These are phyloP conservation scores for Chrysodeixis includens DNA, from an alignment of 2,888 invertebrate genomes.

Conservation along the genomic window DNA sequence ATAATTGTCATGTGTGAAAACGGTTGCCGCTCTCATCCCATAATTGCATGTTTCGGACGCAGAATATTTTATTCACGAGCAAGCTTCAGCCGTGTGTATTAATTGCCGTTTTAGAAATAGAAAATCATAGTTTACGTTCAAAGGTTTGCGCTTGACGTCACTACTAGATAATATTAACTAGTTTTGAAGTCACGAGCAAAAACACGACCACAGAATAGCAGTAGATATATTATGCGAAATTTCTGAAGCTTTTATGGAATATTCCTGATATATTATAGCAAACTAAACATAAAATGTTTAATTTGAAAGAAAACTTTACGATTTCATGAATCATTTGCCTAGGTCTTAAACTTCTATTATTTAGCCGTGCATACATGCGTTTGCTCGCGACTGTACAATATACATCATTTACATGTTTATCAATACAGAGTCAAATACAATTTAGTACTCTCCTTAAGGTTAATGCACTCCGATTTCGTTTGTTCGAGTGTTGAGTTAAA, in stretches of 20 bases:
- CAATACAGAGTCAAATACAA: conserved; percentile 18
- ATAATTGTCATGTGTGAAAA: conserved; percentile 53
- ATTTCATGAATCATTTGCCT: too few relatives aligned
- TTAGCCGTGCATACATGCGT: too few relatives aligned
- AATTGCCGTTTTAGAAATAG: conserved; percentile 46
- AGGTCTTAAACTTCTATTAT: too few relatives aligned
- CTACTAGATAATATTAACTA: conserved; percentile 39
- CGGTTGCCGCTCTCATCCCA: conserved; percentile 25
- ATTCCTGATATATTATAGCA: too few relatives aligned
- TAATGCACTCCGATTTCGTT: neutral
- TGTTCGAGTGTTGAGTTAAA: neutral
- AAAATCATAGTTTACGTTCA: conserved; percentile 42
- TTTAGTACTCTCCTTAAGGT: neutral
- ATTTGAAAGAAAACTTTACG: too few relatives aligned
- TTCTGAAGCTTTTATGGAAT: too few relatives aligned
- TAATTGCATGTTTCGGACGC: conserved; percentile 35
- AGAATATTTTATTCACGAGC: conserved; percentile 33
- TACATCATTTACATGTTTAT: conserved; percentile 35
- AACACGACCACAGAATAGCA: too few relatives aligned
- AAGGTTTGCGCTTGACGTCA: conserved; percentile 41
- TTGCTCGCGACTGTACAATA: too few relatives aligned
- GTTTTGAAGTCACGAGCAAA: too few relatives aligned
- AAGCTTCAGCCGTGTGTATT: conserved; percentile 22
- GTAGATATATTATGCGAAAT: too few relatives aligned
- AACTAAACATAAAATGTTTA: too few relatives aligned